These are phyloP conservation scores for Crotalus helleri DNA, from an alignment of 2,113 vertebrate genomes.

Conservation along the genomic window DNA sequence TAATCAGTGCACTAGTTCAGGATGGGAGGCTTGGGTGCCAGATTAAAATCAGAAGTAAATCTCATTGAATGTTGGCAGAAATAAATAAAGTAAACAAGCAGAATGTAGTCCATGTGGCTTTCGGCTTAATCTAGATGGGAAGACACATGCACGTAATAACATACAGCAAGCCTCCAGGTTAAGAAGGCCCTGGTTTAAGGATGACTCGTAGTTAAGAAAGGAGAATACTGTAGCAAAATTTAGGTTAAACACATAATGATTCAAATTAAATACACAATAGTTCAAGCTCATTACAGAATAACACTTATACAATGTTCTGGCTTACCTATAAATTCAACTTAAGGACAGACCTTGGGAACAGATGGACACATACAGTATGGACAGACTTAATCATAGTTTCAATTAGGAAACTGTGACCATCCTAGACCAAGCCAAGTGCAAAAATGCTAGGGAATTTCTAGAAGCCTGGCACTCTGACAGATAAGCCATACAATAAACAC, in stretches of 20 bases:
- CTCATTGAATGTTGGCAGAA: conserved; percentile 47
- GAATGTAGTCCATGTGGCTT: conserved; percentile 43
- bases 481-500: too few species aligned
- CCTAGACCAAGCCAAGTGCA: not conserved
- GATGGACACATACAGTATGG: not conserved
- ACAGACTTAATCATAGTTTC: not conserved
- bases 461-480: too few species aligned
- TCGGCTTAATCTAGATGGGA: conserved; percentile 42
- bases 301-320: not conserved
- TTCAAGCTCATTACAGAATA: not conserved
- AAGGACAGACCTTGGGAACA: not conserved
- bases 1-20: conserved; percentile 61
- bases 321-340: not conserved
- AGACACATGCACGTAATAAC: not conserved
- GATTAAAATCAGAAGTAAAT: conserved; percentile 60
- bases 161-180: not conserved
- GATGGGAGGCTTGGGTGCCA: conserved; percentile 54
- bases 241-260: not conserved
- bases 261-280: not conserved
- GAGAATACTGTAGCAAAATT: not conserved
- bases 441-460: too few species aligned
- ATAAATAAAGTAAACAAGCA: conserved; percentile 49
- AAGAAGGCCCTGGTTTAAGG: not conserved
- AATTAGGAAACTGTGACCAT: not conserved
- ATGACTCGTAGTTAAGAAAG: not conserved